These are phyloP conservation scores for Thereva unica DNA, from an alignment of 2,888 invertebrate species.

Conservation along the genomic window DNA sequence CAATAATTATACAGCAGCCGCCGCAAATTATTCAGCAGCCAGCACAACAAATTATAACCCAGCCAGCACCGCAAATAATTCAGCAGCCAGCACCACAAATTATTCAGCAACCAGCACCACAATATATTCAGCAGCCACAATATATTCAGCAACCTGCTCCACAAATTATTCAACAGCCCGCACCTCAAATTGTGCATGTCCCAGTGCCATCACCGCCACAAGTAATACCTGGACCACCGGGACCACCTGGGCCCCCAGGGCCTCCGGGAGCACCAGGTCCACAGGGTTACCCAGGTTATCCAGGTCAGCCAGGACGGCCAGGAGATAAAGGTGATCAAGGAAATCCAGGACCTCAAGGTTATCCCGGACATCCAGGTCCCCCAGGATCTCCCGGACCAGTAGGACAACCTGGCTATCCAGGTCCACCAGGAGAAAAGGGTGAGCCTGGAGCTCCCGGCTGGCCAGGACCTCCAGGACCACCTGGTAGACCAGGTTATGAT, in stretches of 20 bases:
- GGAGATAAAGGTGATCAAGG: conserved; percentile 74
- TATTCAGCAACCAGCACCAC: conserved; percentile 19
- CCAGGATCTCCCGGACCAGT: conserved; percentile 64
- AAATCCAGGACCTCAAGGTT: conserved; percentile 66
- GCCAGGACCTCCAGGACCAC: conserved; percentile 68
- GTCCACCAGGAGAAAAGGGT: conserved; percentile 72
- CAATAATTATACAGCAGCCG: not conserved
- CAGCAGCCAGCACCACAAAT: conserved; percentile 3
- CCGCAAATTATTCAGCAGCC: conserved; percentile 18
- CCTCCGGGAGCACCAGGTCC: conserved; percentile 76
- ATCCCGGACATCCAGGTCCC: conserved; percentile 68
- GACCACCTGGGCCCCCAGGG: conserved; percentile 64
- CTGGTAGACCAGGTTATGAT: conserved; percentile 65
- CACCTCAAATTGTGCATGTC: conserved; percentile 15
- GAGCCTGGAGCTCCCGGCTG: conserved; percentile 69
- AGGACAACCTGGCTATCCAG: conserved; percentile 64
- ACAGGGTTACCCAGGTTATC: conserved; percentile 77
- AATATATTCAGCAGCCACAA: not conserved
- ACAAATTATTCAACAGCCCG: conserved; percentile 10
- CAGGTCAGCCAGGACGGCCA: conserved; percentile 68
- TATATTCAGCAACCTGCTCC: not conserved
- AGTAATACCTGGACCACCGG: conserved; percentile 56
- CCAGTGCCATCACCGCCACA: conserved; percentile 24
- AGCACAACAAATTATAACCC: conserved; percentile 1
- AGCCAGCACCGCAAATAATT: not conserved